Base-by-base conservation (phyloP, 2,113 vertebrate species). In the Hoplias malabaricus region DNA sequence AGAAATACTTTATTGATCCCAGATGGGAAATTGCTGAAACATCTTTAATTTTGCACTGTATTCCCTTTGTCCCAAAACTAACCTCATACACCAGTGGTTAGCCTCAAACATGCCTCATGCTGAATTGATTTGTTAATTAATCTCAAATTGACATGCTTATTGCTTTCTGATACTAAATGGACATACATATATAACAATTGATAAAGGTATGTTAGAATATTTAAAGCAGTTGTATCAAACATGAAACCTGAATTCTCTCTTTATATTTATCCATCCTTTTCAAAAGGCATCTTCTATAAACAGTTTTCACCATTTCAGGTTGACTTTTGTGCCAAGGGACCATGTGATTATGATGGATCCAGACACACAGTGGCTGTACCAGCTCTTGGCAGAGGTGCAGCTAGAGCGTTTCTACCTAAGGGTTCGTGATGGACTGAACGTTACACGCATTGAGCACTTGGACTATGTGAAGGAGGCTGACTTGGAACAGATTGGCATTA, bases 401-500 rank as follows among this genome's bases (percentile, higher is more conserved):
- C 69, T 96, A 84, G 94, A 95, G 84, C 92, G 93, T 78, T 97
- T 96, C 82, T 96, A 95, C 87, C 42, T 85, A 42, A 88, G 90
- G 8, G 84, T 97, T 65, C 89, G 94, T 3, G 92, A 96, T 53
- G 91, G 94, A 38, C 94, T 97, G 50, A 95, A 96, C 29, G 94
- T 96, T 42, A 95, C 93, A 1, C 94, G 92, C 4, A 82, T 91
- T 0, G 93, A 94, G 56, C 95, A 97, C 84, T 95, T 96, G 0
- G 40, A 91, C 76, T 96, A 93, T 11, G 94, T 96, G 16, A 95
- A 93, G 82, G 93, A 95, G 1, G 34, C 84, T 0, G 95, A 97
- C 72, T 89, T 97, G 36, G 94, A 96, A 38, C 83, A 92, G 36
- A 92, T 95, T 12, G 96, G 95, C 63, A 94, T 96, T 91, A 95